A percentile compares a stretch with the other conserved stretches of the same genome.
phyloP scores from a whole-genome alignment of 2,797 vertebrate genomes.

The Pangasius sanitwongsei region DNA sequence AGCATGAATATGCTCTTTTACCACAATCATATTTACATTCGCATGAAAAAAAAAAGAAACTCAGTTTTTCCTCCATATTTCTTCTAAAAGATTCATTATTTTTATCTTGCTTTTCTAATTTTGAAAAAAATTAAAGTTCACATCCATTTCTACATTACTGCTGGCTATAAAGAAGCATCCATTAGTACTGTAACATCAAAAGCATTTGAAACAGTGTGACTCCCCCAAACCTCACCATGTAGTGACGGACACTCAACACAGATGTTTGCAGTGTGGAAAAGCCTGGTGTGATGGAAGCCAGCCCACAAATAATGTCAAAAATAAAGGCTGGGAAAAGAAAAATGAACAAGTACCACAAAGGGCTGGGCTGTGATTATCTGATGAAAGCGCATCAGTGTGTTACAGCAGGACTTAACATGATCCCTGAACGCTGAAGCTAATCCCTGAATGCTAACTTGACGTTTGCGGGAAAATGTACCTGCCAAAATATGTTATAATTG shows the following conservation, averaged over 20 bases:
- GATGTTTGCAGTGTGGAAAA: slow-evolving; percentile 49
- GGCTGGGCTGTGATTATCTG: slow-evolving; percentile 39
- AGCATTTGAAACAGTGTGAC: slow-evolving; percentile 65
- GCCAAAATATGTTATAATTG: slow-evolving; percentile 32
- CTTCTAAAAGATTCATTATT: slow-evolving; percentile 50
- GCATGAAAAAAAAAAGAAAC: slow-evolving; percentile 71
- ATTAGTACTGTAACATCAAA: slow-evolving; percentile 68
- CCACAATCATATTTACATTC: slow-evolving; percentile 95
- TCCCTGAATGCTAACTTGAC: slow-evolving; percentile 55
- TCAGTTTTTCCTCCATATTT: slow-evolving; percentile 63
- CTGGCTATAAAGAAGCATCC: slow-evolving; percentile 76
- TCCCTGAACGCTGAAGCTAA: slow-evolving; percentile 53
- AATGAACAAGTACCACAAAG: slow-evolving; percentile 25
- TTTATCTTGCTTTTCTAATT: slow-evolving; percentile 56
- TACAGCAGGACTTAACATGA: slow-evolving; percentile 48
- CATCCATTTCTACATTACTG: slow-evolving; percentile 70
- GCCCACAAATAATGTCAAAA: slow-evolving; percentile 24
- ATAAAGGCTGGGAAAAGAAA: slow-evolving; percentile 33
- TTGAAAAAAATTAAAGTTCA: slow-evolving; percentile 59
- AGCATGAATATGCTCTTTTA: slow-evolving; percentile 86
- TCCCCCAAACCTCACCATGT: slow-evolving; percentile 71
- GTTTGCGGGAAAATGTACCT: slow-evolving; percentile 69
- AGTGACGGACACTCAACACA: slow-evolving; percentile 61
- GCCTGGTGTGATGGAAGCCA: slow-evolving; percentile 39
- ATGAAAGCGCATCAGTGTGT: slow-evolving; percentile 41